A percentile compares a stretch with the other conserved stretches of the same genome.
Conservation (phyloP, 2,113 vertebrate genomes). For the Tursiops truncatus region DNA sequence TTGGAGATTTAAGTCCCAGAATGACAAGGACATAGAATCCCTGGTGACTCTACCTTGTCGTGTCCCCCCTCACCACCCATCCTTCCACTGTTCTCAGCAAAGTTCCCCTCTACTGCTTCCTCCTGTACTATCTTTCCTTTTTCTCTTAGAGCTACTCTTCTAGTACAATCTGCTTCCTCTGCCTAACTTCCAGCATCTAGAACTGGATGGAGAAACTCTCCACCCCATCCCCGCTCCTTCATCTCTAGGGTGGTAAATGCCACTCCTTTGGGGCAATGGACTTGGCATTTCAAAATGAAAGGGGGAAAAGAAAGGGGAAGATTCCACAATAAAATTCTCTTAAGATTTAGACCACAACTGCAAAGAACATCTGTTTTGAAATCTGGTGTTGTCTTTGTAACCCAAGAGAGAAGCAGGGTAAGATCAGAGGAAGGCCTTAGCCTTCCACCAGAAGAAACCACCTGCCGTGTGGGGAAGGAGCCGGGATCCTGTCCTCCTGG, state of each 20-base stretch:
- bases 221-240: not conserved
- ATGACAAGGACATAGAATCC: not conserved
- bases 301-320: not conserved
- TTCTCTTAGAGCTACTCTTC: not conserved
- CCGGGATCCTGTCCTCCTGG: rapidly evolving
- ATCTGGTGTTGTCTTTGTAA: constrained; percentile 61
- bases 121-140: not conserved
- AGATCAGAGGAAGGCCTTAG: constrained; percentile 69
- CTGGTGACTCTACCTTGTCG: not conserved
- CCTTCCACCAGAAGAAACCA: not conserved
- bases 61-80: rapidly evolving
- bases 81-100: not conserved
- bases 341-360: constrained; percentile 60
- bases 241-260: not conserved
- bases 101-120: not conserved
- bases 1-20: not conserved
- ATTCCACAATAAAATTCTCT: constrained; percentile 60
- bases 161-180: not conserved
- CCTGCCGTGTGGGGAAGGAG: not conserved
- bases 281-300: constrained; percentile 60
- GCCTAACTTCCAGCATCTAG: not conserved
- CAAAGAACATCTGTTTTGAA: constrained; percentile 62
- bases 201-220: not conserved
- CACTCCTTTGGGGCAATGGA: not conserved
- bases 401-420: constrained; percentile 45